These are phyloP conservation scores for Isurus oxyrinchus DNA, from an alignment of 2,113 vertebrate genomes.

Conservation along the genomic window DNA sequence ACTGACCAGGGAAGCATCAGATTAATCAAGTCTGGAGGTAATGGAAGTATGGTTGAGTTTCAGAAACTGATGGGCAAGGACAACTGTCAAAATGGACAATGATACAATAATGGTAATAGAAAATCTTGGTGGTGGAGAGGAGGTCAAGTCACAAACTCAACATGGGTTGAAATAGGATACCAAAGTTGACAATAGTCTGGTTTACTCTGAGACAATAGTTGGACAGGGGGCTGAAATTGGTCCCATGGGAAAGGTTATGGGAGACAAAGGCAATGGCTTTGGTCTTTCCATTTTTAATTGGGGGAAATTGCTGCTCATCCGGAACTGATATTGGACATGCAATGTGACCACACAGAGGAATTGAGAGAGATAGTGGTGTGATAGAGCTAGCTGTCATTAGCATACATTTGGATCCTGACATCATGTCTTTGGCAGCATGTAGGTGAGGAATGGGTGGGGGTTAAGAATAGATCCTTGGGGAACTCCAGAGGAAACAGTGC, in stretches of 20 bases:
- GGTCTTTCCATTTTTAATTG: neutral
- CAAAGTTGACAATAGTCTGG: neutral
- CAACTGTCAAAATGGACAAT: neutral
- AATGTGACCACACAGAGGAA: neutral
- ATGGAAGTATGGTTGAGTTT: neutral
- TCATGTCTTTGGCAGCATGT: neutral
- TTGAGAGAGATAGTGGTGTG: neutral
- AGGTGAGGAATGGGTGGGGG: neutral
- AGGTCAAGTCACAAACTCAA: neutral
- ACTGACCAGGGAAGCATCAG: too few species aligned
- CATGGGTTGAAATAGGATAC: neutral
- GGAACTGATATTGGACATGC: neutral
- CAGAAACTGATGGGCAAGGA: neutral
- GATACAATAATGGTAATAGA: neutral
- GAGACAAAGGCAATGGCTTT: neutral
- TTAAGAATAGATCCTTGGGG: neutral
- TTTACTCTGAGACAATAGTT: neutral
- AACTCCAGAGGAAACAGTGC: neutral
- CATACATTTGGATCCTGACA: neutral
- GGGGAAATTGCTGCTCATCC: neutral
- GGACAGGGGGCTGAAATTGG: neutral
- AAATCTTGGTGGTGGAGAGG: neutral
- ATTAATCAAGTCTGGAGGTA: neutral
- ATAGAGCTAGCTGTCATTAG: neutral
- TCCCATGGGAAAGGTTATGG: neutral